Percentiles rank a stretch among this genome's conserved stretches.
Conservation (phyloP, 2,797 vertebrate genomes). For the Linurgus olivaceus region DNA sequence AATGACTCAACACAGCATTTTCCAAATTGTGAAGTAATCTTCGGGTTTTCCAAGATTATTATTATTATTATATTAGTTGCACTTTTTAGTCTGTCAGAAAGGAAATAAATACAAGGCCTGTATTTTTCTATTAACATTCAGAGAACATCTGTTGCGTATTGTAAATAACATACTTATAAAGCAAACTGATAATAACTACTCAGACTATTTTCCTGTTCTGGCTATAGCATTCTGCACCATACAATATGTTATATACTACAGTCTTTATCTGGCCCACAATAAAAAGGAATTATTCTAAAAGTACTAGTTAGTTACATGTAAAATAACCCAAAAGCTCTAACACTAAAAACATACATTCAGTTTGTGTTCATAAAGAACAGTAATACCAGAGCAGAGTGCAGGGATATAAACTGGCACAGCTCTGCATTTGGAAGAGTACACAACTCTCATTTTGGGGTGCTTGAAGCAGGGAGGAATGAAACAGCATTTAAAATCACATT, state of each 20-base stretch:
- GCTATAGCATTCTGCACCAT: slow-evolving; percentile 32
- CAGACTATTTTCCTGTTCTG: slow-evolving; percentile 69
- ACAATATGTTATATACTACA: slow-evolving; percentile 5
- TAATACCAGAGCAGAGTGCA: not conserved
- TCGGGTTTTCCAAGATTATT: slow-evolving; percentile 73
- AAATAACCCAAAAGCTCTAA: not conserved
- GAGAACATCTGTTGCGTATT: slow-evolving; percentile 81
- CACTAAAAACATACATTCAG: not conserved
- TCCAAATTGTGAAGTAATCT: slow-evolving; percentile 80
- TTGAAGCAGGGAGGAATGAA: not conserved
- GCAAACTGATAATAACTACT: slow-evolving; percentile 73
- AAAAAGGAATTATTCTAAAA: not conserved
- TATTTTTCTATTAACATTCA: slow-evolving; percentile 78
- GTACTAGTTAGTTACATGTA: not conserved
- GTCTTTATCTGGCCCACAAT: not conserved
- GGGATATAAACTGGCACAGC: not conserved
- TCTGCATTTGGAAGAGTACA: not conserved
- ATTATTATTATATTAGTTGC: slow-evolving; percentile 75
- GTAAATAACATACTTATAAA: slow-evolving; percentile 82
- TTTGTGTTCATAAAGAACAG: not conserved
- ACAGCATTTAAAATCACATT: not conserved
- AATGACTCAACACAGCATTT: slow-evolving; percentile 77
- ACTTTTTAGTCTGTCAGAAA: slow-evolving; percentile 78
- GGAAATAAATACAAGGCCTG: slow-evolving; percentile 75
- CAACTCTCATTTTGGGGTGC: not conserved